Evolutionary conservation across 1,140 invertebrate genomes (phyloP).

Genomic region (Polypedilum vanderplanki): DNA sequence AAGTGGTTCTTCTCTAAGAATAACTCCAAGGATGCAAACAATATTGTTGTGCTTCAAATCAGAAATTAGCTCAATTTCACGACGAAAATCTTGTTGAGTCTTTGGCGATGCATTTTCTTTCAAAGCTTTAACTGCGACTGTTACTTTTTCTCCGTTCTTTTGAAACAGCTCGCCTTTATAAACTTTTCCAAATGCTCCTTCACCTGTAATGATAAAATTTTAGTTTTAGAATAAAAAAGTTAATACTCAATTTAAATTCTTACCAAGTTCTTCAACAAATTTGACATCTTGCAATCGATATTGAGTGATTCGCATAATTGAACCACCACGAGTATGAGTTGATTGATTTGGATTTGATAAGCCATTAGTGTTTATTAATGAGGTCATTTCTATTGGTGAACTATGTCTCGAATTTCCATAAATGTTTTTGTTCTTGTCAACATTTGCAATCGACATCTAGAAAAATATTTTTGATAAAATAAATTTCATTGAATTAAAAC

Average conservation of each 20-base stretch:
- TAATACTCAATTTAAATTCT: not conserved
- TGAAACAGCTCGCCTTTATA: slow-evolving; percentile 86
- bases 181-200: slow-evolving; percentile 92
- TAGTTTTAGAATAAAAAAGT: not conserved
- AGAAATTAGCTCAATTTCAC: slow-evolving; percentile 87
- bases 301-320: slow-evolving; percentile 56
- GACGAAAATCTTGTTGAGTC: slow-evolving; percentile 83
- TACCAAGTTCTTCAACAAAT: slow-evolving; percentile 86
- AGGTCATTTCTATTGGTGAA: slow-evolving; percentile 70
- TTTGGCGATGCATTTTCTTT: slow-evolving; percentile 89
- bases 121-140: slow-evolving; percentile 88
- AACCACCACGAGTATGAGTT: slow-evolving; percentile 37
- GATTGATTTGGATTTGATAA: slow-evolving; percentile 29
- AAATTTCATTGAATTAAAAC: not conserved
- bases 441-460: slow-evolving; percentile 56
- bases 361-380: slow-evolving; percentile 55
- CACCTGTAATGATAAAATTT: slow-evolving; percentile 39
- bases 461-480: slow-evolving; percentile 31
- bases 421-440: slow-evolving; percentile 62
- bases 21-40: slow-evolving; percentile 88
- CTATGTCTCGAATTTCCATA: slow-evolving; percentile 61
- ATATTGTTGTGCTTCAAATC: slow-evolving; percentile 93
- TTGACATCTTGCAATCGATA: slow-evolving; percentile 72
- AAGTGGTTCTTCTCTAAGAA: slow-evolving; percentile 82
- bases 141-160: slow-evolving; percentile 56